These are phyloP conservation scores for Eumerus sabulonum DNA, from an alignment of 2,888 invertebrate species.

Conservation along the genomic window DNA sequence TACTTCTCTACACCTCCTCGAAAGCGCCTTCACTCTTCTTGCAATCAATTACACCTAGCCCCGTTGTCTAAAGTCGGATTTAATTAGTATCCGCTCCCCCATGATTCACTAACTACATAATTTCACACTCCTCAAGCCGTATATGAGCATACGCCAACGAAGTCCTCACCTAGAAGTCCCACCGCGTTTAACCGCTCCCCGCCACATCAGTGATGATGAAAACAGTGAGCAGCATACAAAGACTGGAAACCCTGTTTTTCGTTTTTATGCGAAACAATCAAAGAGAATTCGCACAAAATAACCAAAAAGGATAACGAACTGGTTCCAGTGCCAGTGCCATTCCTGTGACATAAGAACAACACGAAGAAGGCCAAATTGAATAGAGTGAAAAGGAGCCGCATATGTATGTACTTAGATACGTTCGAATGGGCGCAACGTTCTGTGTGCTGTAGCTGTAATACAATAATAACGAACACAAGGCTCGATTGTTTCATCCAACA, in stretches of 20 bases:
- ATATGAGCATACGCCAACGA: conserved; percentile 31
- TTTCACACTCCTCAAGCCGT: conserved; percentile 32
- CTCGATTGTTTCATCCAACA: conserved; percentile 29
- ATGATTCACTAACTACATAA: conserved; percentile 21
- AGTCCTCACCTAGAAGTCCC: conserved; percentile 7
- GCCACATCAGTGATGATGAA: not conserved
- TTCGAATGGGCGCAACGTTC: no score
- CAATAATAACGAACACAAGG: conserved; percentile 38
- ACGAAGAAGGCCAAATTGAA: not conserved
- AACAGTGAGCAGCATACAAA: conserved; percentile 16
- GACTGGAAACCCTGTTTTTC: conserved; percentile 29
- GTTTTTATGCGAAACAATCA: conserved; percentile 63
- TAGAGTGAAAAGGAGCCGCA: no score
- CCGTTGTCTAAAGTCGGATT: conserved; percentile 46
- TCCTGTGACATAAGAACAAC: not conserved
- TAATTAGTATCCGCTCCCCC: conserved; percentile 46
- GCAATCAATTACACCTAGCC: conserved; percentile 42
- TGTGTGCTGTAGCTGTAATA: no score
- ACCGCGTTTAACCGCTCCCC: not conserved
- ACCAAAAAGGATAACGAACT: conserved; percentile 16
- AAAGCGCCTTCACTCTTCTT: no score
- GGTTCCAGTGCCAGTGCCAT: not conserved
- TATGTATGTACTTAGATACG: no score
- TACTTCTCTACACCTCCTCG: no score
- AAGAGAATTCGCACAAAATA: conserved; percentile 52